A percentile compares a stretch with the other conserved stretches of the same genome.
phyloP scores from a whole-genome alignment of 2,888 invertebrate species.

The Blera fallax region DNA sequence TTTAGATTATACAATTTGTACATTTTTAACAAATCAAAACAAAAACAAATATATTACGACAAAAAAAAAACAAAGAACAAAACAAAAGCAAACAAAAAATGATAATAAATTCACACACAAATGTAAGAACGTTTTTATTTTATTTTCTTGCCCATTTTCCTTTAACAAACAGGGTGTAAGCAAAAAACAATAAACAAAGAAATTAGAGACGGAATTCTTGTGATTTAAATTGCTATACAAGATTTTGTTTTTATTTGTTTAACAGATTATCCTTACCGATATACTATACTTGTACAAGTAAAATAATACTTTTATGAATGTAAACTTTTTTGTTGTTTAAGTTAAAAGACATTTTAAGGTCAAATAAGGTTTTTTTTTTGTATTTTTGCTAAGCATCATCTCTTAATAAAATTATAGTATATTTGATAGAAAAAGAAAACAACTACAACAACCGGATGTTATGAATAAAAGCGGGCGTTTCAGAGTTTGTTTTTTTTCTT shows the following conservation, averaged over 20 bases:
- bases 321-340: no score
- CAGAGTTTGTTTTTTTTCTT: not conserved
- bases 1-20: constrained; percentile 45
- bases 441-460: not conserved
- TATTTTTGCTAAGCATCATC: not conserved
- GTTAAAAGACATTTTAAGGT: not conserved
- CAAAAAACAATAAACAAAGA: not conserved
- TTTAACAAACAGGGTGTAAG: not conserved
- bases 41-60: not conserved
- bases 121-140: not conserved
- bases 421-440: constrained; percentile 4
- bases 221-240: not conserved
- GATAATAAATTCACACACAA: not conserved
- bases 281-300: not conserved
- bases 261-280: not conserved
- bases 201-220: not conserved
- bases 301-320: not conserved
- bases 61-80: not conserved
- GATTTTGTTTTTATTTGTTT: not conserved
- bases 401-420: not conserved
- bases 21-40: constrained; percentile 29
- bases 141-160: not conserved
- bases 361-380: not conserved
- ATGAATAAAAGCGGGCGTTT: not conserved
- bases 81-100: not conserved